Evolutionary conservation across 2,888 invertebrate species (phyloP), one percentile per base, ranked within the genome.

Genomic region (Sinhomidia bicolor): DNA sequence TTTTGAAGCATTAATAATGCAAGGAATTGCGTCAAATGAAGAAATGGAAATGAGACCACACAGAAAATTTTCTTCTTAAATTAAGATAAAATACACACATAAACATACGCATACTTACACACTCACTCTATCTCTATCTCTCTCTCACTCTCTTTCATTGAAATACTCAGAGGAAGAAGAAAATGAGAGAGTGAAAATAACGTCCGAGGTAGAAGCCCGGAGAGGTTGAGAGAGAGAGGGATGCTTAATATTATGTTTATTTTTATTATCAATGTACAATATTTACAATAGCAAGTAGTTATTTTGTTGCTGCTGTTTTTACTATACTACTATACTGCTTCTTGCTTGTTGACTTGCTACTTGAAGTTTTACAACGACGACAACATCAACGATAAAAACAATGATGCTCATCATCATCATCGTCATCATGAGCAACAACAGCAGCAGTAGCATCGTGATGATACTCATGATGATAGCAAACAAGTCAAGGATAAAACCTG

Each of bases 1-100:
- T 88, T 88, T 88, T 29, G 44, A 36, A n/a, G 20, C 78, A 88
- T 88, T 88, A 88, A 82, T 88, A 88, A 88, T 88, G 68, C 44
- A 62, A 41, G n/a, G 74, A 76, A 62, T 80, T 81, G 74, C 81
- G 81, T 81, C 87, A 62, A 81, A 71, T 74, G 62, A 23, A 26
- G 51, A 17, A 65, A 78, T 12, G 78, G 86, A 80, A n/a, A 76
- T 47, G 74, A 60, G 68, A 29, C n/a, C 74, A n/a, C n/a, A n/a
- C n/a, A n/a, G n/a, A n/a, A n/a, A n/a, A n/a, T n/a, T n/a, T n/a
- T n/a, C n/a, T n/a, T n/a, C n/a, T n/a, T n/a, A n/a, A n/a, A n/a
- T n/a, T n/a, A n/a, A n/a, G n/a, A n/a, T n/a, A 36, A 36, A 36
- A 36, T 36, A 36, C 36, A 36, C 7, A 36, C 36, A 36, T 36